Percentiles rank a stretch among this genome's conserved stretches.
Conservation (phyloP, 2,797 vertebrate species). For the Remorina albescens region DNA sequence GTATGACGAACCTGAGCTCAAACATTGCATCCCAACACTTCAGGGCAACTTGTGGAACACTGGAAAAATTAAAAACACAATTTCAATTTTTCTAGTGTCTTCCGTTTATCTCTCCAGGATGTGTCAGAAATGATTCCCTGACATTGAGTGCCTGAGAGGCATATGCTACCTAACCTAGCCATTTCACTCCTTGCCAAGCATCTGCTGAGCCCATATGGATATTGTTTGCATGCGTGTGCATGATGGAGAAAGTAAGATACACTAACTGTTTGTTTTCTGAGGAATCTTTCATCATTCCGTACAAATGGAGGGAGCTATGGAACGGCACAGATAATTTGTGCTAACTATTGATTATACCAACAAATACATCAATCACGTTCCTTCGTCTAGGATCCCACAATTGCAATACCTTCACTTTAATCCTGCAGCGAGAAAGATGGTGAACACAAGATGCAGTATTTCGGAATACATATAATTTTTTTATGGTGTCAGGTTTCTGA, state of each 20-base stretch:
- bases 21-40: slow-evolving; percentile 11
- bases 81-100: slow-evolving; percentile 41
- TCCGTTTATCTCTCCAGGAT: slow-evolving; percentile 57
- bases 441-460: slow-evolving; percentile 42
- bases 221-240: slow-evolving; percentile 56
- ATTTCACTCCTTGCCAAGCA: slow-evolving; percentile 79
- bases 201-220: slow-evolving; percentile 82
- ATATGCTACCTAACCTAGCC: slow-evolving; percentile 79
- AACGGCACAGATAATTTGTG: slow-evolving; percentile 70
- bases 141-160: slow-evolving; percentile 65
- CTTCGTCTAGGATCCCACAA: slow-evolving; percentile 40
- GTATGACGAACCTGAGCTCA: slow-evolving; percentile 12
- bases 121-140: slow-evolving; percentile 71
- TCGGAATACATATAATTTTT: slow-evolving; percentile 31
- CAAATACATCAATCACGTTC: slow-evolving; percentile 69
- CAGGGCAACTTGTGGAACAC: neutral
- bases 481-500: slow-evolving; percentile 18
- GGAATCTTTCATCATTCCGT: slow-evolving; percentile 72
- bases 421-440: slow-evolving; percentile 21
- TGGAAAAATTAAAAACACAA: neutral
- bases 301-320: slow-evolving; percentile 67
- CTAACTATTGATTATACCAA: slow-evolving; percentile 75
- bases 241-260: slow-evolving; percentile 39
- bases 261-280: slow-evolving; percentile 66
- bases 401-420: slow-evolving; percentile 43